Evolutionary conservation across 2,113 vertebrate species (phyloP), one percentile per base, ranked within the genome.

Genomic region (Daubentonia madagascariensis): DNA sequence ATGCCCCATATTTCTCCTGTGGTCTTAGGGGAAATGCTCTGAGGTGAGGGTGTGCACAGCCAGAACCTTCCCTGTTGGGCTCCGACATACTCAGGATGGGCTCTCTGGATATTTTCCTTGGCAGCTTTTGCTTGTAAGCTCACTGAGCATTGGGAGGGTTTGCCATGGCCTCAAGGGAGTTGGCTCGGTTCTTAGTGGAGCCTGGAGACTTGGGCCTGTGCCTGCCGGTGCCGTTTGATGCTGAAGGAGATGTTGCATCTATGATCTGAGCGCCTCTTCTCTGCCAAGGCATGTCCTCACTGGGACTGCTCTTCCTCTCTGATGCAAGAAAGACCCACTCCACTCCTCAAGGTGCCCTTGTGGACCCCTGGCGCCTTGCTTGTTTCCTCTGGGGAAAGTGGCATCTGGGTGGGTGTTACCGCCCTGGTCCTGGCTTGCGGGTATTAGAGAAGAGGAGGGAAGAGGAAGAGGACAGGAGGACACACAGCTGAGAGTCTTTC

Each of bases 161-260:
- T 94, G 87, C 67, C 85, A 54, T 59, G 92, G 95, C 97, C 94
- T 88, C 3, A 0, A 94, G 96, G 93, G 80, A 92, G 70, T 97
- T 98, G 98, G 93, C 89, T 95, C 40, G 4, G 28, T 91, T 59
- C 52, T 78, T 52, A 40, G 79, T 5, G 5, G 40, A 81, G 89
- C 78, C 96, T 97, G 70, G 75, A 79, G 57, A 95, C 83, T 86
- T 87, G 90, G 90, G 87, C 92, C 95, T 97, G 90, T 96, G 96
- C 96, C 94, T 97, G 90, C 59, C 45, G 23, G 96, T 97, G 57
- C 87, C 1, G 6, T 93, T 92, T 97, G 95, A 97, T 97, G 94
- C 85, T 52, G 40, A 67, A 84, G 75, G 83, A 96, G 96, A 97
- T 97, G 78, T 8, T 12, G 5, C 86, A 57, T 96, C 96, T 96